phyloP scores from a whole-genome alignment of 2,888 invertebrate genomes.

The Apantesis nais region DNA sequence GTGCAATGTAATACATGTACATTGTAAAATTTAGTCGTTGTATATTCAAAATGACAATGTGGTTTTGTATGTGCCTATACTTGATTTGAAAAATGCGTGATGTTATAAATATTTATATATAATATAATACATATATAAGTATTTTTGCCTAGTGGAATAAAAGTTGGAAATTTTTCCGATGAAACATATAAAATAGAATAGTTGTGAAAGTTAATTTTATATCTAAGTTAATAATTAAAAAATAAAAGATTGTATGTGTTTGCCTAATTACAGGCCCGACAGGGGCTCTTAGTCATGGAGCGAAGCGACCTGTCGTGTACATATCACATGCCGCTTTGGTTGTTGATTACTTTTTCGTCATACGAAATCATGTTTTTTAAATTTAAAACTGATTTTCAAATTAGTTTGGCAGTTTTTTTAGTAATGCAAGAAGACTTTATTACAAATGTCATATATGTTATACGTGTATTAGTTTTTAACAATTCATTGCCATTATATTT shows the following conservation, averaged over 20 bases:
- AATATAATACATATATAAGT: slow-evolving; percentile 4
- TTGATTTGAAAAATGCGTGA: slow-evolving; percentile 30
- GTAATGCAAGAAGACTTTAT: background rate
- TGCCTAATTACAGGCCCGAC: background rate
- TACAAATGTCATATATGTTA: background rate
- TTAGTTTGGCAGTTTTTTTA: background rate
- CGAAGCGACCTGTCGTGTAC: background rate
- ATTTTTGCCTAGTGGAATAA: background rate
- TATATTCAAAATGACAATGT: slow-evolving; percentile 24
- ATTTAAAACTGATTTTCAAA: background rate
- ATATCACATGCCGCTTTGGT: background rate
- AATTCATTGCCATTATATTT: no score
- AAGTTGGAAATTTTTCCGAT: background rate
- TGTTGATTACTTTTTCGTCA: background rate
- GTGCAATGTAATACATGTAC: slow-evolving; percentile 23
- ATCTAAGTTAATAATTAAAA: background rate
- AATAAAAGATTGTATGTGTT: background rate
- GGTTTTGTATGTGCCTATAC: slow-evolving; percentile 42
- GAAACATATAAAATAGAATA: no score
- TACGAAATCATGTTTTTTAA: background rate
- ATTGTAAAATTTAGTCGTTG: slow-evolving; percentile 15
- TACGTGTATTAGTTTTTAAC: background rate
- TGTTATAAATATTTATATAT: slow-evolving; percentile 16
- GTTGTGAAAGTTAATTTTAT: background rate
- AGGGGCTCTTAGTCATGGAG: background rate